Percentiles rank a stretch among this genome's conserved stretches.
Conservation (phyloP, 2,113 vertebrate species). For the Trochalopteron elliotii region DNA sequence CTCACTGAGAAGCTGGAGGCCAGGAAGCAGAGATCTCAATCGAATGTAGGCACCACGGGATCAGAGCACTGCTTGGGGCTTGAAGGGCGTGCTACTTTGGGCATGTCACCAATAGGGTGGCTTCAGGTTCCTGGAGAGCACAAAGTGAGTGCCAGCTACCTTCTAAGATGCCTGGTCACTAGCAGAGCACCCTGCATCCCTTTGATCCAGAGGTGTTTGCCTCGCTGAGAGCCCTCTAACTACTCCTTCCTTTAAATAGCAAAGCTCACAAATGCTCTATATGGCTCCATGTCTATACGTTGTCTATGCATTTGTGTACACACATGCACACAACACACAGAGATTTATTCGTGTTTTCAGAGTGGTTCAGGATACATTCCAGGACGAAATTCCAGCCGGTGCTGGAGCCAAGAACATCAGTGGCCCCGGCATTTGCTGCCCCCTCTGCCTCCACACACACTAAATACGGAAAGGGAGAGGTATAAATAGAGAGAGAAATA, state of each 20-base stretch:
- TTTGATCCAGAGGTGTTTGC: conserved; percentile 41
- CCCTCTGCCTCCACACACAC: conserved; percentile 47
- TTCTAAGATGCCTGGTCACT: neutral
- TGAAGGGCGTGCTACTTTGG: fast-evolving
- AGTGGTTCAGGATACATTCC: conserved; percentile 45
- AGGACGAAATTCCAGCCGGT: conserved; percentile 36
- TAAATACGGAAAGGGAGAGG: conserved; percentile 67
- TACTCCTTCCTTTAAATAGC: conserved; percentile 38
- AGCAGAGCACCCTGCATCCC: neutral
- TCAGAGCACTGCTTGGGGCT: neutral
- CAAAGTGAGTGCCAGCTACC: neutral
- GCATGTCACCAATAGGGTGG: neutral
- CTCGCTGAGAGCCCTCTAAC: neutral
- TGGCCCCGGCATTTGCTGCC: conserved; percentile 26
- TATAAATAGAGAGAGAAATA: conserved; percentile 66
- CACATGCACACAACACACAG: conserved; percentile 38
- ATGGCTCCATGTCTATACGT: neutral
- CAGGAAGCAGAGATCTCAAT: neutral
- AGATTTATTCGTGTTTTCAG: conserved; percentile 66
- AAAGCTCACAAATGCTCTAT: conserved; percentile 38
- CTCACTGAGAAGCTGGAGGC: neutral
- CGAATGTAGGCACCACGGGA: fast-evolving
- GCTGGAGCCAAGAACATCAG: conserved; percentile 70
- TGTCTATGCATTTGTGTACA: conserved; percentile 49
- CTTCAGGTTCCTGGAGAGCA: neutral